A percentile compares a stretch with the other conserved stretches of the same genome.
phyloP scores from a whole-genome alignment of 37 sponge, comb jelly and placozoan genomes.

The Aphrocallistes beatrix region DNA sequence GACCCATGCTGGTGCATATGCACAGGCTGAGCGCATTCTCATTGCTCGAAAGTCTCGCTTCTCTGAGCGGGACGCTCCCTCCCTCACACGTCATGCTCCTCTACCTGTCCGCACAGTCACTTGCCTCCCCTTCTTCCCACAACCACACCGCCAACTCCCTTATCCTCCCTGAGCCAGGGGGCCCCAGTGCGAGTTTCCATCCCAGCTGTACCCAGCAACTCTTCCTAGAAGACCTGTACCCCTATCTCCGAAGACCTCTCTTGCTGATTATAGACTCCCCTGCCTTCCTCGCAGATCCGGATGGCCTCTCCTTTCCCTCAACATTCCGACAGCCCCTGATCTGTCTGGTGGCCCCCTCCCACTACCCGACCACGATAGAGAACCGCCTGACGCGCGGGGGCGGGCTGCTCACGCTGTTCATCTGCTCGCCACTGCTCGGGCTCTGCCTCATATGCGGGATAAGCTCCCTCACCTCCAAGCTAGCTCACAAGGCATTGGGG shows the following conservation, averaged over 20 bases:
- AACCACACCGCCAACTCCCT: neutral
- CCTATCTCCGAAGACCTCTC: neutral
- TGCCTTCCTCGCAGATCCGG: neutral
- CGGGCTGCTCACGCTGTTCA: neutral
- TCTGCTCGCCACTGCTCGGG: neutral
- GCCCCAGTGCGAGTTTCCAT: neutral
- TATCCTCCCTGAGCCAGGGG: neutral
- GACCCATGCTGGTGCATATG: neutral
- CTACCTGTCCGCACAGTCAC: neutral
- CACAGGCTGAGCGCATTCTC: neutral
- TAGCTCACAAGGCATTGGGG: neutral
- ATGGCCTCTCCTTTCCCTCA: neutral
- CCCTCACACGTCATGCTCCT: neutral
- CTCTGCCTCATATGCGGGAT: constrained; percentile 2
- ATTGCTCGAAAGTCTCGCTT: neutral
- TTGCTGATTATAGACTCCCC: neutral
- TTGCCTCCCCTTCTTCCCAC: neutral
- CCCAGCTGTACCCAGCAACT: neutral
- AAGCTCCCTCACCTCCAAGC: neutral
- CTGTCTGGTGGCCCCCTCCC: neutral
- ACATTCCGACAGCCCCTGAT: neutral
- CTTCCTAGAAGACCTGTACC: neutral
- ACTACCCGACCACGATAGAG: constrained; percentile 2
- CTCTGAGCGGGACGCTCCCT: neutral
- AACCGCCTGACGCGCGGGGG: neutral